Conservation (phyloP, 92 coral and sea anemone species). For the Palythoa grandiflora region DNA sequence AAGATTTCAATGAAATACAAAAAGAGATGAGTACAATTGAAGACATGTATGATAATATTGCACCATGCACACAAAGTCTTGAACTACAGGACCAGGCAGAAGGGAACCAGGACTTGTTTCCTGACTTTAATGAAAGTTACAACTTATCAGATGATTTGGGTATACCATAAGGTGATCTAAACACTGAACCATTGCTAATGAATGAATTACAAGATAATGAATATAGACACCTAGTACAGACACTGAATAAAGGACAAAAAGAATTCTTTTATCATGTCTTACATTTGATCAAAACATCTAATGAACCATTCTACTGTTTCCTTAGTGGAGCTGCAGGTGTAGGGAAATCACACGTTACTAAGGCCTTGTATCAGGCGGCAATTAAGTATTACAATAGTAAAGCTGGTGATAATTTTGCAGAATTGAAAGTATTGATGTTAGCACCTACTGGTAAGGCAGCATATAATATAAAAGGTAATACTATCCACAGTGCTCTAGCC, state of each 20-base stretch:
- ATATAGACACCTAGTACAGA: background rate
- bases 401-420: slow-evolving; percentile 5
- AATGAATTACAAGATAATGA: slow-evolving; percentile 2
- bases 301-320: background rate
- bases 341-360: slow-evolving; percentile 8
- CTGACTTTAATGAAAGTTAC: background rate
- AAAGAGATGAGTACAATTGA: slow-evolving; percentile 15
- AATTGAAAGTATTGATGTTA: background rate
- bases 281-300: slow-evolving; percentile 2
- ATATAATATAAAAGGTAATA: too few relatives aligned
- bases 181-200: slow-evolving; percentile 5
- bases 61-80: slow-evolving; percentile 20
- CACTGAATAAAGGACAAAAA: background rate
- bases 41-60: slow-evolving; percentile 5
- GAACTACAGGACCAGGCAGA: background rate
- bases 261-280: background rate
- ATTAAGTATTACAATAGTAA: slow-evolving; percentile 4
- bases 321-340: background rate
- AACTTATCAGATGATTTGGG: background rate
- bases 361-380: slow-evolving; percentile 5
- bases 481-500: too few relatives aligned
- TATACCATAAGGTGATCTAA: slow-evolving; percentile 1
- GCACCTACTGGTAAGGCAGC: background rate
- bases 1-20: slow-evolving; percentile 42
- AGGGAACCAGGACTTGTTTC: background rate